A percentile compares a stretch with the other conserved stretches of the same genome.
phyloP scores from a whole-genome alignment of 2,888 invertebrate species.

The Drosophila atripex region DNA sequence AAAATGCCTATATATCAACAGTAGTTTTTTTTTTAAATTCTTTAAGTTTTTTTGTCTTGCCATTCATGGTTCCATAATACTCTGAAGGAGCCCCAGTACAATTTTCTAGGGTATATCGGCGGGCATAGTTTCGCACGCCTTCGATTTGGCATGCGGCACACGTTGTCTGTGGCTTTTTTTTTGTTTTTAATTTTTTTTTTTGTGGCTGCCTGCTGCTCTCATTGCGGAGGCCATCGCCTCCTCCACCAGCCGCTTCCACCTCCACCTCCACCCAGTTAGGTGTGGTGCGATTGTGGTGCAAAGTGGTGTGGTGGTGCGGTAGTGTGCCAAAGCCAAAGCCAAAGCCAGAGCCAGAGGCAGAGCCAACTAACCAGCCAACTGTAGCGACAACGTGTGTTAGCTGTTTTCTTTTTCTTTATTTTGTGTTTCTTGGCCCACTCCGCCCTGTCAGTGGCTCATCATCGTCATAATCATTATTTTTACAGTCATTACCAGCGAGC shows the following conservation, averaged over 20 bases:
- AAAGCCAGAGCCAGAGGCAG: not conserved
- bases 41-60: not conserved
- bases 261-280: conserved; percentile 50
- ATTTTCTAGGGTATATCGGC: conserved; percentile 37
- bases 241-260: conserved; percentile 10
- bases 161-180: conserved; percentile 49
- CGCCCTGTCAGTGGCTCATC: conserved; percentile 26
- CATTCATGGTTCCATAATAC: not conserved
- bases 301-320: conserved; percentile 1
- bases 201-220: conserved; percentile 59
- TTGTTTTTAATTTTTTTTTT: conserved; percentile 8
- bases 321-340: conserved; percentile 17
- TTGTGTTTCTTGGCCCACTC: conserved; percentile 19
- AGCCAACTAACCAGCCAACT: conserved; percentile 9
- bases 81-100: not conserved
- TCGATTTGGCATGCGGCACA: conserved; percentile 70
- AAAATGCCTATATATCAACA: not conserved
- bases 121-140: conserved; percentile 75
- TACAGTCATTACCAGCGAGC: conserved; percentile 4
- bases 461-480: conserved; percentile 20
- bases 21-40: not conserved
- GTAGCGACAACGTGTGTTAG: conserved; percentile 25
- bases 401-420: conserved; percentile 24
- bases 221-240: conserved; percentile 57
- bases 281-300: conserved; percentile 38